A percentile compares a stretch with the other conserved stretches of the same genome.
These are phyloP conservation scores for Mantis religiosa DNA, from an alignment of 2,888 invertebrate species.

Conservation along the genomic window DNA sequence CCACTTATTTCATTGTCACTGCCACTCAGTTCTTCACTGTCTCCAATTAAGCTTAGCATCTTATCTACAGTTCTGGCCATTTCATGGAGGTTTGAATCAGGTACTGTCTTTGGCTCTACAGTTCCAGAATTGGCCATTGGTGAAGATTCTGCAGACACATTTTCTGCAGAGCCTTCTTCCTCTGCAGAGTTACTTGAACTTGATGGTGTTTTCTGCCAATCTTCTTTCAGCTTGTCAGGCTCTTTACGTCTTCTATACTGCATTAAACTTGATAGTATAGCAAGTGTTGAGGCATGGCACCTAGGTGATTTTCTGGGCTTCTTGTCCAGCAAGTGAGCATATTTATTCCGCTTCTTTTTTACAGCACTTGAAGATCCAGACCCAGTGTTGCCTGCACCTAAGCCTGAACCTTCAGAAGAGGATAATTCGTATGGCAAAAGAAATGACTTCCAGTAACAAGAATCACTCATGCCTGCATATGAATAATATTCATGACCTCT, in stretches of 20 bases:
- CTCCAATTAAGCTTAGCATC: slow-evolving; percentile 2
- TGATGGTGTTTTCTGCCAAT: not conserved
- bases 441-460: slow-evolving; percentile 57
- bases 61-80: slow-evolving; percentile 22
- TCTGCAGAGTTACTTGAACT: not conserved
- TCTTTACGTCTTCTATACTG: slow-evolving; percentile 20
- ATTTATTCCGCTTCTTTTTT: slow-evolving; percentile 32
- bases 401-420: slow-evolving; percentile 47
- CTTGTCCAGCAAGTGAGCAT: slow-evolving; percentile 41
- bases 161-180: not conserved
- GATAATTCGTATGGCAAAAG: slow-evolving; percentile 66
- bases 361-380: slow-evolving; percentile 20
- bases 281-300: slow-evolving; percentile 83
- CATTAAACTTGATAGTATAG: slow-evolving; percentile 55
- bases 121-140: not conserved
- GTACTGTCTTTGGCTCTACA: slow-evolving; percentile 7
- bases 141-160: not conserved
- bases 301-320: slow-evolving; percentile 80
- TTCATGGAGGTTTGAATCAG: slow-evolving; percentile 16
- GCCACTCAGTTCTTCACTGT: not conserved
- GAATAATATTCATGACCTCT: slow-evolving; percentile 56
- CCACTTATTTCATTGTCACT: not conserved
- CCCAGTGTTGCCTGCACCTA: slow-evolving; percentile 52
- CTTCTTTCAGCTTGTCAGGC: slow-evolving; percentile 7
- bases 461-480: slow-evolving; percentile 37